Base-by-base conservation (phyloP, 2,888 invertebrate species). In the Polydrusus tereticollis region DNA sequence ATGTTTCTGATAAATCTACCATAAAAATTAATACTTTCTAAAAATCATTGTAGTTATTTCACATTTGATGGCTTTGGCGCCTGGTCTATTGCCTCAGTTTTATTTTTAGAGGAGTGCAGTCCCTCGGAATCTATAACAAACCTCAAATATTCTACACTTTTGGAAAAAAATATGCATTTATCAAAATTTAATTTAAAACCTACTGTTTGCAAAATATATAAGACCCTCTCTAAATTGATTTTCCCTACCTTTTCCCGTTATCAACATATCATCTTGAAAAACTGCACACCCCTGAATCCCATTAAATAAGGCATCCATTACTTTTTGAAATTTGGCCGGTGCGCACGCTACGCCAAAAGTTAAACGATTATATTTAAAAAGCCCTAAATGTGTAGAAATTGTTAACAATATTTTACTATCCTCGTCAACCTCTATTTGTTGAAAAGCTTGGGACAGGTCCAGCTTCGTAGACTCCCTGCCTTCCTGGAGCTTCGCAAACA, bases 321-420 rank as follows among this genome's bases (percentile, higher is more conserved):
- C 64, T 68, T 77, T 77, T 77, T 85, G 82, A 67, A 84, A 83
- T 65, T 82, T 81, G 3, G 80, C 79, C 0, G 82, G 81, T 2
- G 80, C 82, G 26, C 77, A 80, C 4, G 80, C 77, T 14, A 84
- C 73, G 0, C 82, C 82, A 59, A 76, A 82, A 10, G 80, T 75
- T 20, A 81, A 64, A 2, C 80, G 65, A 7, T 77, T 80, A 71
- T 78, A 81, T 59, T 73, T 77, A 65, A 75, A 82, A 33, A 81
- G 66, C 0, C 81, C 81, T 55, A 75, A 76, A 3, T 77, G 75
- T 0, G 82, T 82, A 77, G 0, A 66, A n/a, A n/a, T n/a, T n/a
- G n/a, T n/a, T n/a, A n/a, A n/a, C n/a, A n/a, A n/a, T n/a, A n/a
- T n/a, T n/a, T 47, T 16, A 59, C 67, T 59, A 73, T 72, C 52